phyloP scores from a whole-genome alignment of 2,113 vertebrate genomes.

The Acanthisitta chloris region DNA sequence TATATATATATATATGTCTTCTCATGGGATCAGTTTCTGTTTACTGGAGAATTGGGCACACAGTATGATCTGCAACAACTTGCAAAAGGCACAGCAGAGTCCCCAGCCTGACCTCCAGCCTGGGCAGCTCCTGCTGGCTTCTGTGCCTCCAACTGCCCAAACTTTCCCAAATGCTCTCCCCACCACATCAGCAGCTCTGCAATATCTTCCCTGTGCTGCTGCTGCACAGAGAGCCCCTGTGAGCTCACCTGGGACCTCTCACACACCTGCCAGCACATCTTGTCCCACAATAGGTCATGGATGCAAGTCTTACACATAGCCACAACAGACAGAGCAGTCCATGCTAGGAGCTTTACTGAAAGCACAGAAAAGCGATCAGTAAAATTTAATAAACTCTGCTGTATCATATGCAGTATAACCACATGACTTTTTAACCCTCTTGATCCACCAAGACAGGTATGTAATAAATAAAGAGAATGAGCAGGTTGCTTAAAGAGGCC shows the following conservation, averaged over 20 bases:
- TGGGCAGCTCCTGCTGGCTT: neutral
- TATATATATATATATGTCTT: neutral
- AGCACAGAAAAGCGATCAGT: neutral
- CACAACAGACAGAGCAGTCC: neutral
- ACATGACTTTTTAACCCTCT: neutral
- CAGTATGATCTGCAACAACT: neutral
- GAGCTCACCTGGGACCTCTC: neutral
- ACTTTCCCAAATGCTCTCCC: neutral
- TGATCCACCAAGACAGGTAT: neutral
- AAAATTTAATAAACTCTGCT: neutral
- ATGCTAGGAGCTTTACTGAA: neutral
- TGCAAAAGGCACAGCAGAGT: neutral
- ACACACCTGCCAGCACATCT: neutral
- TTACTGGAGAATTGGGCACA: neutral
- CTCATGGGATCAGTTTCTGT: neutral
- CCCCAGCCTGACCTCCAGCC: neutral
- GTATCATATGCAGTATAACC: neutral
- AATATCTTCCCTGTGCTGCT: neutral
- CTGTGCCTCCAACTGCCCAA: neutral
- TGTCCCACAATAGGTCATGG: neutral
- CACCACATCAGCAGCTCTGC: neutral
- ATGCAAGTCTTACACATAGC: accelerated
- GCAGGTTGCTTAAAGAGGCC: neutral
- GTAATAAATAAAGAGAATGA: neutral
- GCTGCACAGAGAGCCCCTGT: neutral